Base-by-base conservation (phyloP, 2,113 vertebrate genomes). In the Sinocyclocheilus grahami region DNA sequence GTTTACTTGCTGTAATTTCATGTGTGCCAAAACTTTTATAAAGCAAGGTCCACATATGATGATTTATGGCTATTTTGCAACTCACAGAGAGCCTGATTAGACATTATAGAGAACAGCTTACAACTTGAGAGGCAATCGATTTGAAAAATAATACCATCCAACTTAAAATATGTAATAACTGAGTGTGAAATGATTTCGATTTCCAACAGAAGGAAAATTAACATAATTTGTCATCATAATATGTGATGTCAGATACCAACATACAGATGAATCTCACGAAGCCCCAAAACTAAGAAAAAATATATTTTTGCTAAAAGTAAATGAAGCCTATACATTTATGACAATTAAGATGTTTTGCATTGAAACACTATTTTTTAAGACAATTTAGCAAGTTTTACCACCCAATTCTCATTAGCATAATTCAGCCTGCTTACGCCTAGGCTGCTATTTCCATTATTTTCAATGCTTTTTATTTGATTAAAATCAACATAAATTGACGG, bases 21-120 rank as follows among this genome's bases (percentile, higher is more conserved):
- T 79, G 7, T 72, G 82, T 74, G 51, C 65, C 78, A 39, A 60
- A 55, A n/a, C 18, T 83, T n/a, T 58, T 22, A 37, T 5, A 82
- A 24, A 78, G 75, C n/a, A 78, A 53, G 51, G 14, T 53, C 14
- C 51, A 53, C 51, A 16, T 53, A 53, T 53, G 51, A 53, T 4
- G 51, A 53, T 53, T 53, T 53, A 53, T 53, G 51, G 51, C 51
- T 16, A 53, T 83, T 83, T 55, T 83, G 65, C 48, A 74, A 74
- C 30, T 83, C 82, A 16, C 14, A 83, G 46, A 55, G 51, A 79
- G 20, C 65, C 24, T 74, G n/a, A 65, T 51, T 69, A 13, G 24
- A 83, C 80, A 82, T 48, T 69, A 16, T 27, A 65, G 39, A 81
- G 37, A 81, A 51, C 42, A 69, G 42, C 39, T 65, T 27, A 62